These are phyloP conservation scores for Urocynchramus pylzowi DNA, from an alignment of 2,113 vertebrate genomes.

Conservation along the genomic window DNA sequence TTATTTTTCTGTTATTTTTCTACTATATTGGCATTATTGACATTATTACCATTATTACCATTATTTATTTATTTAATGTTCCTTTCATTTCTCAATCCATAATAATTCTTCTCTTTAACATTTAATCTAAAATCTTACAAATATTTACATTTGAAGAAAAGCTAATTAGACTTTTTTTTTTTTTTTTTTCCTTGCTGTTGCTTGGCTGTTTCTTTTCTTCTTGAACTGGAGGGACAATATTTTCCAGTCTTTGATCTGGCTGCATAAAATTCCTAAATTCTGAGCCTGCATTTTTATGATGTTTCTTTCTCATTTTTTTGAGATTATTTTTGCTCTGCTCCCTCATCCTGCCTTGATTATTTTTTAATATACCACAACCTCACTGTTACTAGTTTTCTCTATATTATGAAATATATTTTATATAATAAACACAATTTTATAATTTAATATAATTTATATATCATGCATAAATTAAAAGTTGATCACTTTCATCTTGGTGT, in stretches of 20 bases:
- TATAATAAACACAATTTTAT: background rate
- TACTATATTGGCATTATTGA: too few species aligned
- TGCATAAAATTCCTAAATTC: background rate
- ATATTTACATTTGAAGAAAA: background rate
- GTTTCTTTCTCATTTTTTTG: background rate
- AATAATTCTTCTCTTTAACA: background rate
- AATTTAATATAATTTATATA: background rate
- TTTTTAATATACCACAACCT: background rate
- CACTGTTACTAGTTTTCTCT: background rate
- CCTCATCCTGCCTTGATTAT: background rate
- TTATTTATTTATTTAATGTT: background rate
- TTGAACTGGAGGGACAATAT: background rate
- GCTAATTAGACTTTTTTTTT: background rate
- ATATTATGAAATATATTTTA: background rate
- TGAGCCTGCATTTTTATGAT: background rate
- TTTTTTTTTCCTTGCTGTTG: background rate
- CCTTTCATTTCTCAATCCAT: background rate
- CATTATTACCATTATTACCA: too few species aligned
- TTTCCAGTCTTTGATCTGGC: background rate
- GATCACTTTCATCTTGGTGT: background rate
- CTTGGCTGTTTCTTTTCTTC: background rate
- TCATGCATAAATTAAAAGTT: background rate
- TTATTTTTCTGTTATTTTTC: background rate
- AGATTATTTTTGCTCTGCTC: background rate
- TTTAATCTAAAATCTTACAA: background rate